phyloP scores from a whole-genome alignment of 2,888 invertebrate genomes.

The Zonitis immaculata region DNA sequence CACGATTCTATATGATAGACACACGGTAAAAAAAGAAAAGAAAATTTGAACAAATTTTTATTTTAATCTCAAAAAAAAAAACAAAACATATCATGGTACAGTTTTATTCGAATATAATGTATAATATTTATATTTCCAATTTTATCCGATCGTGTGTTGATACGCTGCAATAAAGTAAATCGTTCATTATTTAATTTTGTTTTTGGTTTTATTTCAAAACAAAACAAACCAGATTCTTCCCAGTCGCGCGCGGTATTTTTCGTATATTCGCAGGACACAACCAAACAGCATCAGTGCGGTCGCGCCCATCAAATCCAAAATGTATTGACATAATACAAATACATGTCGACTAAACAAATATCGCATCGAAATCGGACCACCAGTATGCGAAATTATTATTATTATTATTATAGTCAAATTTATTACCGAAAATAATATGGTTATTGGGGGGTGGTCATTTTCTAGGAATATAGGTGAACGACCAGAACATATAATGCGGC shows the following conservation, averaged over 20 bases:
- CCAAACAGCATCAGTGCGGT: constrained; percentile 38
- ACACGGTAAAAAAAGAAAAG: too few species aligned
- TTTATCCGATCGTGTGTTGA: constrained; percentile 46
- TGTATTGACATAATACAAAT: constrained; percentile 42
- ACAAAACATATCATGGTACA: constrained; percentile 38
- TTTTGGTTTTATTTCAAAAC: constrained; percentile 24
- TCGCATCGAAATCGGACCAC: constrained; percentile 41
- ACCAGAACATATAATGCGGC: constrained; percentile 16
- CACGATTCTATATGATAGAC: too few species aligned
- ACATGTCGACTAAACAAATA: constrained; percentile 37
- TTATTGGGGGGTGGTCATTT: neutral
- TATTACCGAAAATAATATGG: too few species aligned
- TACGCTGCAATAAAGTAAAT: constrained; percentile 50
- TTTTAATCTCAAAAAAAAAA: constrained; percentile 33
- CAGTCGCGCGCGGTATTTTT: constrained; percentile 8
- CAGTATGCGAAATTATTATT: constrained; percentile 24
- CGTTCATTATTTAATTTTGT: constrained; percentile 45
- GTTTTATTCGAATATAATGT: constrained; percentile 27
- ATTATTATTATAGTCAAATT: too few species aligned
- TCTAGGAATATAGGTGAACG: constrained; percentile 1
- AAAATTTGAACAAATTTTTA: constrained; percentile 21
- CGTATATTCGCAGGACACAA: constrained; percentile 3
- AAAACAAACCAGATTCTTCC: neutral
- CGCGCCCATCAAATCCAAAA: constrained; percentile 36
- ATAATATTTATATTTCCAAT: constrained; percentile 33